Base-by-base conservation (phyloP, 2,113 vertebrate species). In the Danionella cerebrum region DNA sequence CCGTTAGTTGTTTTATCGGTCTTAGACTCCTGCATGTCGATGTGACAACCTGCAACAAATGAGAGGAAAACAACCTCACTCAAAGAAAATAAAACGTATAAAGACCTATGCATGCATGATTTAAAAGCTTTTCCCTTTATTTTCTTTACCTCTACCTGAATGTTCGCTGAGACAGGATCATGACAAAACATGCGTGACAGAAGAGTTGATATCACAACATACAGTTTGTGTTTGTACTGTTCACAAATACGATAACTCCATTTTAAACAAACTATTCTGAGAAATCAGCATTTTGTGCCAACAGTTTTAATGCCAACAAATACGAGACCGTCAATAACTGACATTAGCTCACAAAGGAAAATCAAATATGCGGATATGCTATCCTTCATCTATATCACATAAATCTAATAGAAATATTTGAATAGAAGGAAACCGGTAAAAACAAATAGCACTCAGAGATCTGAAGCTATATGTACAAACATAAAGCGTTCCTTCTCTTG, bases 1-100 rank as follows among this genome's bases (percentile, higher is more conserved):
- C 69, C 70, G 81, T 80, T 81, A 77, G 77, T 78, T 71, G 81
- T 75, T 82, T 83, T 81, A 80, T 86, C 86, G 75, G 83, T 84
- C 85, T 84, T 85, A 78, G 87, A 87, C 82, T 89, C 86, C 80
- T 88, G 87, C 87, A 89, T 89, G 82, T 86, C 82, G 82, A 81
- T 84, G 79, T 70, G 80, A 73, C 76, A 74, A 80, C 83, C 84
- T 86, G 73, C 24, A 75, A 69, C 54, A 8, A 19, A 33, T 5
- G 38, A 22, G 14, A 10, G 16, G 24, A 5, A 41, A 41, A 59
- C 14, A 38, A 12, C 39, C n/a, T 16, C 36, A 4, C 25, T 39
- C 27, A n/a, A 44, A 6, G 38, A 29, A 44, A 59, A 18, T 38
- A 45, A 39, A 22, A 22, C 19, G 12, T 19, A 14, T 19, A 27